Percentiles rank a stretch among this genome's conserved stretches.
Evolutionary conservation across 2,888 invertebrate species (phyloP).

Genomic region (Sphaerophoria rueppellii): DNA sequence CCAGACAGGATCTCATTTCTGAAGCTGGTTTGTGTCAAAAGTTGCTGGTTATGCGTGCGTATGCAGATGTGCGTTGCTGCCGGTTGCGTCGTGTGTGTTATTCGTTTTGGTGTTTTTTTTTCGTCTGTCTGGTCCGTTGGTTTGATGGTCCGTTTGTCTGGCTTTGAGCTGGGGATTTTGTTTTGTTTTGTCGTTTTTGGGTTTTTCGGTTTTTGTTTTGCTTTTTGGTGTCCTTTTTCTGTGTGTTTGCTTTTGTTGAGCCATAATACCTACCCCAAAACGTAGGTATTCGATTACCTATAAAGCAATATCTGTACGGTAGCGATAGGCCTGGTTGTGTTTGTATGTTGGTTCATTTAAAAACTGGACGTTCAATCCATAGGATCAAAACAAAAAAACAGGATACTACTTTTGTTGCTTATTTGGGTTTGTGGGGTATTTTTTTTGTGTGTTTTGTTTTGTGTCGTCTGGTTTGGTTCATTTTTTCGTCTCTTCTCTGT

Average conservation of each 20-base stretch:
- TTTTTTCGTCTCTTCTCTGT: conserved; percentile 23
- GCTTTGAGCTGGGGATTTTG: conserved; percentile 39
- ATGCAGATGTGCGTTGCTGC: conserved; percentile 10
- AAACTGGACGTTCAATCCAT: neutral
- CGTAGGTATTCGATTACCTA: conserved; percentile 63
- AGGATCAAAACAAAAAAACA: neutral
- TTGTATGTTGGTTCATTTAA: neutral
- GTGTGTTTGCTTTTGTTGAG: conserved; percentile 33
- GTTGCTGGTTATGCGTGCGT: conserved; percentile 60
- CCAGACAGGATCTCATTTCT: conserved; percentile 35
- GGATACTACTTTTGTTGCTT: conserved; percentile 35
- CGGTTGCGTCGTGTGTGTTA: conserved; percentile 14
- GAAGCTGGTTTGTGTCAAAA: conserved; percentile 7
- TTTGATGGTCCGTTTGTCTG: conserved; percentile 15
- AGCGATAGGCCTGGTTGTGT: neutral
- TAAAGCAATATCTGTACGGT: neutral
- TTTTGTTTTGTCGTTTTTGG: conserved; percentile 15
- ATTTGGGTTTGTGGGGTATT: conserved; percentile 47
- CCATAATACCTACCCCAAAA: conserved; percentile 51
- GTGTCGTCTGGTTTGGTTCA: conserved; percentile 50
- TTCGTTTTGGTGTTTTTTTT: conserved; percentile 10
- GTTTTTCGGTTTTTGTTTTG: neutral
- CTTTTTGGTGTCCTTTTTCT: conserved; percentile 35
- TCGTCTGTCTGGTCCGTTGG: conserved; percentile 14
- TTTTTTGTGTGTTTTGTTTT: conserved; percentile 30